Base-by-base conservation (phyloP, 2,888 invertebrate genomes). In the Oligia fasciuncula region DNA sequence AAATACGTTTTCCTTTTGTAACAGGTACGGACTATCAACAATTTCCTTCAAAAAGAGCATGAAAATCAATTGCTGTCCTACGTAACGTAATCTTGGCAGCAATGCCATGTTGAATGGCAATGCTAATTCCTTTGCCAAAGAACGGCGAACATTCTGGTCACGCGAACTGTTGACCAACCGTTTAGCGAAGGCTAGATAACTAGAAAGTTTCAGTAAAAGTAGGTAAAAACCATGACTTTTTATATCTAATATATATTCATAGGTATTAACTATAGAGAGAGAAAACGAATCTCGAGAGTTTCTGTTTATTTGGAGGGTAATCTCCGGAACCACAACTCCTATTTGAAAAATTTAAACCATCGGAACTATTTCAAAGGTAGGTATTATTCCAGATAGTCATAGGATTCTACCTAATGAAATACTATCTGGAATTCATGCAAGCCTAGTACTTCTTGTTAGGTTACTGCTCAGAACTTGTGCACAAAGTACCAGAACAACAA, bases 51-150 rank as follows among this genome's bases (percentile, higher is more conserved):
- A 83, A 77, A 62, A 9, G 23, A 62, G 17, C 78, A 83, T 68
- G 23, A 29, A 80, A 81, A 84, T 81, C 81, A 81, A 84, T 81
- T 79, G 79, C 62, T 57, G 62, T 57, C 62, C 35, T 40, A 83
- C 46, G 67, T 68, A 83, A 43, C 40, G 68, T 68, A 54, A 85
- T 81, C 81, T 80, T 80, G 73, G 81, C 81, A 70, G 62, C 70
- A 3, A 0, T 40, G 67, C 68, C 60, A 69, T 83, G 29, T 65
- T 72, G 65, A 85, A 85, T 83, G 77, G 83, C 83, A 67, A 85
- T 85, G 83, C 76, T 82, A 83, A 83, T 83, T 83, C 86, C 62
- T 54, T 85, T 29, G 35, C 71, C 65, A 76, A 69, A 82, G 68
- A 65, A 76, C 60, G 46, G 60, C 82, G 29, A 11, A 51, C 70